Conservation (phyloP, 2,113 vertebrate species). For the Rhinoptilus africanus region DNA sequence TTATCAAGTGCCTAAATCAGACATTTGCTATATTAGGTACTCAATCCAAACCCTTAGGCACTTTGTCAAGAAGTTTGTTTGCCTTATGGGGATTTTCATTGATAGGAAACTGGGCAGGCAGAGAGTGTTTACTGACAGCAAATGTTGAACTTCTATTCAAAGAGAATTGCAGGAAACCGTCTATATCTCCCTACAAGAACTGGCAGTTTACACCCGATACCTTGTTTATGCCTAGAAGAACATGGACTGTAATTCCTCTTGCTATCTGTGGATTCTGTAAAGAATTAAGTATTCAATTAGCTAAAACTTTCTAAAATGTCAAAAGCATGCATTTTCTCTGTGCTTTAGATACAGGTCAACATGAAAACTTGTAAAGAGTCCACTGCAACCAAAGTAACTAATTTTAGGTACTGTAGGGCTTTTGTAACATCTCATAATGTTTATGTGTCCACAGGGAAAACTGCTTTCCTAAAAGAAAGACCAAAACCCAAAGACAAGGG, state of each 20-base stretch:
- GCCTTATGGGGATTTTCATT: not conserved
- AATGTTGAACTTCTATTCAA: not conserved
- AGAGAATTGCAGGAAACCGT: not conserved
- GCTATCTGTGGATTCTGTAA: not conserved
- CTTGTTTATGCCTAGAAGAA: not conserved
- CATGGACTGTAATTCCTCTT: not conserved
- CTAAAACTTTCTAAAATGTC: not conserved
- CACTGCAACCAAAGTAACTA: not conserved
- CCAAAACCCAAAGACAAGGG: not conserved
- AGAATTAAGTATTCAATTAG: not conserved
- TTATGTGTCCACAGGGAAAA: not conserved
- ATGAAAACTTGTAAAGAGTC: not conserved
- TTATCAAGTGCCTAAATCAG: not conserved
- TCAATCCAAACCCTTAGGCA: not conserved
- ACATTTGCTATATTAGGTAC: not conserved
- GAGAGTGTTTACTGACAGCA: not conserved
- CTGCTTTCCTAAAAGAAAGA: not conserved
- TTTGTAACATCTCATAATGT: not conserved
- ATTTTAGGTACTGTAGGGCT: not conserved
- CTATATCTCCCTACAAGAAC: not conserved
- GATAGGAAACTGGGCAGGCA: not conserved
- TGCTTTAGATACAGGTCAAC: not conserved
- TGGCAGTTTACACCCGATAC: not conserved
- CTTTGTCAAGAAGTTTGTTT: not conserved
- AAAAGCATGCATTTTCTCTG: not conserved